Percentiles rank a stretch among this genome's conserved stretches.
These are phyloP conservation scores for Conus canariensis DNA, from an alignment of 2,888 invertebrate species.

Conservation along the genomic window DNA sequence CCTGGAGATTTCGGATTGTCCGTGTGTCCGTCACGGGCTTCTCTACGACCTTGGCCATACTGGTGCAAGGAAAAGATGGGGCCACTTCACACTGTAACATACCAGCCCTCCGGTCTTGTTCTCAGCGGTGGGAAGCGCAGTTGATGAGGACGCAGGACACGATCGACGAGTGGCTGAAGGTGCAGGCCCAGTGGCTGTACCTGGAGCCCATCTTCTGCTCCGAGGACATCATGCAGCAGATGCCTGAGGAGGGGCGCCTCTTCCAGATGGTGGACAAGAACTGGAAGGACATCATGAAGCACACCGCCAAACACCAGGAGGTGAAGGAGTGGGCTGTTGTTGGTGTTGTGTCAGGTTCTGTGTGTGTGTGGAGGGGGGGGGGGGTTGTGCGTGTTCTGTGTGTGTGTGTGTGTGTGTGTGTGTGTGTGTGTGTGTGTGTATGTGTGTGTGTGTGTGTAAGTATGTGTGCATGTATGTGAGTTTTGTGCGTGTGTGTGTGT, in stretches of 20 bases:
- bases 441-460: background rate
- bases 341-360: too few species aligned
- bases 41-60: background rate
- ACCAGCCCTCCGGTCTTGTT: too few species aligned
- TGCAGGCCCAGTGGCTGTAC: slow-evolving; percentile 78
- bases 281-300: slow-evolving; percentile 79
- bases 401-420: background rate
- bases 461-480: too few species aligned
- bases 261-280: slow-evolving; percentile 78
- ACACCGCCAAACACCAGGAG: slow-evolving; percentile 76
- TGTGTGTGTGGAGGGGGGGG: background rate
- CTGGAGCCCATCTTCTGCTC: slow-evolving; percentile 79
- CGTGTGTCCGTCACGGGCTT: background rate
- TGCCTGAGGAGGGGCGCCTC: slow-evolving; percentile 79
- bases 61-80: too few species aligned
- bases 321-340: slow-evolving; percentile 54
- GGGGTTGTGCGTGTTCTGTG: too few species aligned
- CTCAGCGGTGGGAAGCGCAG: slow-evolving; percentile 77
- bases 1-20: too few species aligned
- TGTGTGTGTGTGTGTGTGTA: background rate
- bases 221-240: slow-evolving; percentile 79
- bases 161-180: slow-evolving; percentile 79
- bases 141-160: slow-evolving; percentile 77
- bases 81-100: too few species aligned
- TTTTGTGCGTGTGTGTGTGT: background rate